phyloP scores from a whole-genome alignment of 1,140 invertebrate species.

The Steinernema feltiae region DNA sequence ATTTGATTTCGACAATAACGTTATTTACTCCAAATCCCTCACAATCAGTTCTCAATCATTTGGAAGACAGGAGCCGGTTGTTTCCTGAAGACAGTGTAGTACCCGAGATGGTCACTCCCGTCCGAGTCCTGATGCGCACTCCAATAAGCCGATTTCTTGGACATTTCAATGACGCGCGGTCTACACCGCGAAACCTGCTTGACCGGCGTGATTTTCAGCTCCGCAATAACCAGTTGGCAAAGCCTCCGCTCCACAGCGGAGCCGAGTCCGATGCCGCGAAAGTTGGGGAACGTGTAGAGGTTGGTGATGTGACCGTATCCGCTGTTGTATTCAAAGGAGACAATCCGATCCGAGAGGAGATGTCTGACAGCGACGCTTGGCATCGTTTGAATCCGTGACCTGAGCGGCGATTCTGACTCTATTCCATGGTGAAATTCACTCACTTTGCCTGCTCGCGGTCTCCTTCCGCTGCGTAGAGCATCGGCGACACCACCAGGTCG shows the following conservation, averaged over 20 bases:
- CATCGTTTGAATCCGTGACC: not conserved
- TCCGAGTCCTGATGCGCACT: not conserved
- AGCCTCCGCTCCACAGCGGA: not conserved
- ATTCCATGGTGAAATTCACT: not conserved
- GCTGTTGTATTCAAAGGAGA: not conserved
- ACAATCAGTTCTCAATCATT: not conserved
- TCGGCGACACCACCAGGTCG: not conserved
- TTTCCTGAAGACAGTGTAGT: not conserved
- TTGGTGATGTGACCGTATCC: not conserved
- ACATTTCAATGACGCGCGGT: not conserved
- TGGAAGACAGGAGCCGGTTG: not conserved
- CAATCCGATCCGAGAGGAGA: not conserved
- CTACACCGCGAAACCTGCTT: not conserved
- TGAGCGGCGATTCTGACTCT: too few relatives aligned
- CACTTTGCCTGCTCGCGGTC: not conserved
- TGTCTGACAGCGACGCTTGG: not conserved
- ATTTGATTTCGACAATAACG: too few relatives aligned
- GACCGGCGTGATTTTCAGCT: not conserved
- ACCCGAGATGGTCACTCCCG: not conserved
- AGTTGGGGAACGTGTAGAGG: not conserved
- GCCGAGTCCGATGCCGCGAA: not conserved
- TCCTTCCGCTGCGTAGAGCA: not conserved
- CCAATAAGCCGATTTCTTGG: not conserved
- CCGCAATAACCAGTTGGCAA: not conserved
- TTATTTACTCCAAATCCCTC: too few relatives aligned